Base-by-base conservation (phyloP, 2,888 invertebrate species). In the Drosophila imparisetae region DNA sequence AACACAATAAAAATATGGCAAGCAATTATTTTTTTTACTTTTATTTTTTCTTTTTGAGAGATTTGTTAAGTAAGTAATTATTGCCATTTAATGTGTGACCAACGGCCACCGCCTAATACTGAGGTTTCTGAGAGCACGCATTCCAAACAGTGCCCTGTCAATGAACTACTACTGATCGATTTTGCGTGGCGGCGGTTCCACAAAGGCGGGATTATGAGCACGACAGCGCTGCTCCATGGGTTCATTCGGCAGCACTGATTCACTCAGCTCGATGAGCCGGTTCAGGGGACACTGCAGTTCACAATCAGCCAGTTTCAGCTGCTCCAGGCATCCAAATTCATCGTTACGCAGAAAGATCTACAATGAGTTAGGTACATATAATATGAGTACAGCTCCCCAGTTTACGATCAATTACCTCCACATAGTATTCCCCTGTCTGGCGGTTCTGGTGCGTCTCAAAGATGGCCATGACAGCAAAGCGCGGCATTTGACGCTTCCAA, bases 401-500 rank as follows among this genome's bases (percentile, higher is more conserved):
- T 1, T 1, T 27, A 1, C 15, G 0, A n/a, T 11, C 7, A 38
- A 10, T 60, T 80, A 93, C 92, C 90, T 93, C 92, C 13, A 93
- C 91, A 73, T 92, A 92, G 90, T 94, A 94, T 65, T 94, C 93
- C 0, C 93, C 93, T 0, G 93, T 93, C 18, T 88, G 77, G 27
- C 82, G 83, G 75, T 94, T 92, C 82, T 94, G 93, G 54, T 95
- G 95, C 32, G 96, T 92, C 90, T 96, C 96, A 38, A 96, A 93
- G 62, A 96, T 92, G 4, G 95, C 93, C 91, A 95, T 94, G 27
- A 95, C 94, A 11, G 94, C 95, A 81, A 95, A 96, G 21, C 93
- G 94, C 0, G 96, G 96, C 81, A 95, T 90, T 87, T 95, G 95
- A 7, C 93, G 92, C 73, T 95, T 94, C 95, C 95, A 96, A 6